phyloP scores from a whole-genome alignment of 2,888 invertebrate genomes.

The Nephrocerus scutellatus region DNA sequence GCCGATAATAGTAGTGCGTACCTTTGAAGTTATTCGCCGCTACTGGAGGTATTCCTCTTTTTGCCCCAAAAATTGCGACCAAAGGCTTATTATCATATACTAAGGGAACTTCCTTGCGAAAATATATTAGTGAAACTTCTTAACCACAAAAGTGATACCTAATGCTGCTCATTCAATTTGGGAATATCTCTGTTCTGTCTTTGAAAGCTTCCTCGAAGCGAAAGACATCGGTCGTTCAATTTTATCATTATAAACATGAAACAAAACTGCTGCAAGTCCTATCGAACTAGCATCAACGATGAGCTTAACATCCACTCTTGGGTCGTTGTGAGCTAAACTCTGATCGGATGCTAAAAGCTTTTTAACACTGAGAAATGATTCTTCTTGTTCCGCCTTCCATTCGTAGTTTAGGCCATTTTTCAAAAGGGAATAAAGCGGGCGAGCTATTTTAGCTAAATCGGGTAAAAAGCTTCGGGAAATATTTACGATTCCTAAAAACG shows the following conservation, averaged over 20 bases:
- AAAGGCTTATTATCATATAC: conserved; percentile 39
- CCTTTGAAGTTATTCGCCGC: conserved; percentile 26
- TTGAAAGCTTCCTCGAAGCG: conserved; percentile 33
- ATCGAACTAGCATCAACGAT: conserved; percentile 26
- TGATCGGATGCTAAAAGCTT: no score
- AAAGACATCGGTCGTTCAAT: conserved; percentile 38
- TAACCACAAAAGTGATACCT: conserved; percentile 36
- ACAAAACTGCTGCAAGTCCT: conserved; percentile 32
- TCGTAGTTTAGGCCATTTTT: no score
- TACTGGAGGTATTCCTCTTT: conserved; percentile 32
- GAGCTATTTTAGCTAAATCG: no score
- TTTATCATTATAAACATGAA: conserved; percentile 34
- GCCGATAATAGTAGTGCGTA: conserved; percentile 23
- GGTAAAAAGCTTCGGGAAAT: no score
- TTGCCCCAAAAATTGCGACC: conserved; percentile 30
- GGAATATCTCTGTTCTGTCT: conserved; percentile 29
- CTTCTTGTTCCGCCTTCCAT: no score
- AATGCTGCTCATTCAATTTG: conserved; percentile 31
- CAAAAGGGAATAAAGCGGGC: no score
- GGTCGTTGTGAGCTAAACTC: conserved; percentile 30
- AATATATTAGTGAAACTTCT: conserved; percentile 39
- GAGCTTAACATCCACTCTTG: conserved; percentile 10
- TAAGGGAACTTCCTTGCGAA: conserved; percentile 38
- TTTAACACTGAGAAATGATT: no score
- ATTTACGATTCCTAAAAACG: no score